A percentile compares a stretch with the other conserved stretches of the same genome.
phyloP scores from a whole-genome alignment of 1,140 invertebrate genomes.

The Diachasmimorpha longicaudata region DNA sequence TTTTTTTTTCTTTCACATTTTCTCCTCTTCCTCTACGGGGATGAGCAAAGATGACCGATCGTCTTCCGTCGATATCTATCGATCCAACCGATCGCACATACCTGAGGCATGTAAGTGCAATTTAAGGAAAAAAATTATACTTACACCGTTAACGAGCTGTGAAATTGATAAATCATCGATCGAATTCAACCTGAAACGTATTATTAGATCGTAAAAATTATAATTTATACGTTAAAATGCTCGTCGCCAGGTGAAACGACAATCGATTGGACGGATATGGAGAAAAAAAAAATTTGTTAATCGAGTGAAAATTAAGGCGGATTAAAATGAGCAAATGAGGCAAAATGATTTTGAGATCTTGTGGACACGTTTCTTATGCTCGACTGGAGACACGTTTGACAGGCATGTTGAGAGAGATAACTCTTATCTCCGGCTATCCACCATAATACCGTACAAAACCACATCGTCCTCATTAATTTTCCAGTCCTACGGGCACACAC shows the following conservation, averaged over 20 bases:
- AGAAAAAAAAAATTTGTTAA: too few relatives aligned
- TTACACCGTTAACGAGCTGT: constrained; percentile 20
- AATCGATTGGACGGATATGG: neutral
- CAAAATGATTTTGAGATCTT: constrained; percentile 1
- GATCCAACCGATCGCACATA: constrained; percentile 17
- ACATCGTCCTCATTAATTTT: constrained; percentile 51
- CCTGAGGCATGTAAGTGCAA: neutral
- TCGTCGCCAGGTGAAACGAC: neutral
- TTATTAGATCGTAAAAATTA: neutral
- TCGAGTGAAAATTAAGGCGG: neutral
- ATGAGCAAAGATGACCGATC: constrained; percentile 30
- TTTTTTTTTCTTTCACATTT: neutral
- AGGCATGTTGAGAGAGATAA: constrained; percentile 26
- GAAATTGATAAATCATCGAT: constrained; percentile 23
- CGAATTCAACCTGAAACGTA: neutral
- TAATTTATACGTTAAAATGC: neutral
- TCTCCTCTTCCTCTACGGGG: neutral
- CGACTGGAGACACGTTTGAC: constrained; percentile 13
- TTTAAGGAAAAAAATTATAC: neutral
- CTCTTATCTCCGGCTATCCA: constrained; percentile 38
- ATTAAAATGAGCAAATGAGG: neutral
- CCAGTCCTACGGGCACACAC: constrained; percentile 25
- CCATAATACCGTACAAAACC: neutral
- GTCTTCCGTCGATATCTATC: constrained; percentile 28
- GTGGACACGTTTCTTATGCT: neutral